phyloP scores from a whole-genome alignment of 2,888 invertebrate genomes.

The Cartodere bifasciata region DNA sequence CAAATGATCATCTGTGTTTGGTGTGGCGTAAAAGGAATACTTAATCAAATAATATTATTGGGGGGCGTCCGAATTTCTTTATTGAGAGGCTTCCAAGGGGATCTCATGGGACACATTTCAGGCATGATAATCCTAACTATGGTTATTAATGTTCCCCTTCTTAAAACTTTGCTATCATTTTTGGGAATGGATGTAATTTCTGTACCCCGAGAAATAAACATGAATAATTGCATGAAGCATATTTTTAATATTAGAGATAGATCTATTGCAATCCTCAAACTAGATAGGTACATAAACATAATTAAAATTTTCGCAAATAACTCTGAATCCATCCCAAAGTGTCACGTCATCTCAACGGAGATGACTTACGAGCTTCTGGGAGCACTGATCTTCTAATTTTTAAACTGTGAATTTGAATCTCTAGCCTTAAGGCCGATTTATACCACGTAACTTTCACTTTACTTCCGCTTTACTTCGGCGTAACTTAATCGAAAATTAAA shows the following conservation, averaged over 20 bases:
- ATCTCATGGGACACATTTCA: conserved; percentile 45
- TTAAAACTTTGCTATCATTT: conserved; percentile 37
- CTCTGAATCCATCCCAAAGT: too few relatives aligned
- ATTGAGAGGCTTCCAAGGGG: conserved; percentile 27
- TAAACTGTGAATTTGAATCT: too few relatives aligned
- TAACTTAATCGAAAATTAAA: too few relatives aligned
- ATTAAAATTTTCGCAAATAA: too few relatives aligned
- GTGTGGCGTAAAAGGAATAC: conserved; percentile 48
- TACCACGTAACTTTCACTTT: too few relatives aligned
- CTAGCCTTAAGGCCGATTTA: too few relatives aligned
- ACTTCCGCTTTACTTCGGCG: too few relatives aligned
- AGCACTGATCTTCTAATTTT: too few relatives aligned
- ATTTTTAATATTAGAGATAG: conserved; percentile 38
- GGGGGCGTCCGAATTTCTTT: conserved; percentile 38
- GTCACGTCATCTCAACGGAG: too few relatives aligned
- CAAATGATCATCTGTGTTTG: conserved; percentile 46
- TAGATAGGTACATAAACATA: too few relatives aligned
- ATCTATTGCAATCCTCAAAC: conserved; percentile 44
- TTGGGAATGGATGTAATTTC: conserved; percentile 41
- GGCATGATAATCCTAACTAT: conserved; percentile 45
- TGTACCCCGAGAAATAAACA: conserved; percentile 40
- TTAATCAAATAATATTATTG: conserved; percentile 45
- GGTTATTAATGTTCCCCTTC: conserved; percentile 45
- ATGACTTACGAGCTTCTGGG: too few relatives aligned
- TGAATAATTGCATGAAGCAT: conserved; percentile 42